phyloP scores from a whole-genome alignment of 2,113 vertebrate species.

The Motacilla alba region DNA sequence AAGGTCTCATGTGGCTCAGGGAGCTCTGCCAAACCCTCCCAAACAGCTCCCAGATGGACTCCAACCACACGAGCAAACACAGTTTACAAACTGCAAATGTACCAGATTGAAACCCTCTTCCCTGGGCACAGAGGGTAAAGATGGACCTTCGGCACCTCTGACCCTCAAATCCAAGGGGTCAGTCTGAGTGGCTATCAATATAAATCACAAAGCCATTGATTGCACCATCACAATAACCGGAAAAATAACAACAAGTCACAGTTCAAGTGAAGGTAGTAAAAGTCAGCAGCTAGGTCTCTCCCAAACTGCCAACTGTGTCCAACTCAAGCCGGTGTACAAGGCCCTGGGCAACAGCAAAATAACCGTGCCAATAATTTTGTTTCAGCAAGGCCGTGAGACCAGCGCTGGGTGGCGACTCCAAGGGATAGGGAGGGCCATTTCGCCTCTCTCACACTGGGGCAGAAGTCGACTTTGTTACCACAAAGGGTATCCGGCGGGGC shows the following conservation, averaged over 20 bases:
- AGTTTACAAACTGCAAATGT: neutral
- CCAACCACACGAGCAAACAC: neutral
- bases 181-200: neutral
- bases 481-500: neutral
- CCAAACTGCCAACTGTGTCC: neutral
- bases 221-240: neutral
- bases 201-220: neutral
- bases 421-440: neutral
- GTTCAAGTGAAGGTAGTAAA: neutral
- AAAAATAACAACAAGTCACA: neutral
- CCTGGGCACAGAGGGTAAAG: neutral
- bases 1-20: neutral
- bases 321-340: neutral
- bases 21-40: neutral
- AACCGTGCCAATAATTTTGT: neutral
- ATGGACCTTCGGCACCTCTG: neutral
- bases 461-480: neutral
- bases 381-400: neutral
- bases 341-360: neutral
- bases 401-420: neutral
- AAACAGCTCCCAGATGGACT: neutral
- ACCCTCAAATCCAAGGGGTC: neutral
- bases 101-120: neutral
- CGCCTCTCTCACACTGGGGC: too few species aligned
- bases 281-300: neutral